Evolutionary conservation across 2,888 invertebrate species (phyloP), one percentile per base, ranked within the genome.

Genomic region (Diogma glabrata): DNA sequence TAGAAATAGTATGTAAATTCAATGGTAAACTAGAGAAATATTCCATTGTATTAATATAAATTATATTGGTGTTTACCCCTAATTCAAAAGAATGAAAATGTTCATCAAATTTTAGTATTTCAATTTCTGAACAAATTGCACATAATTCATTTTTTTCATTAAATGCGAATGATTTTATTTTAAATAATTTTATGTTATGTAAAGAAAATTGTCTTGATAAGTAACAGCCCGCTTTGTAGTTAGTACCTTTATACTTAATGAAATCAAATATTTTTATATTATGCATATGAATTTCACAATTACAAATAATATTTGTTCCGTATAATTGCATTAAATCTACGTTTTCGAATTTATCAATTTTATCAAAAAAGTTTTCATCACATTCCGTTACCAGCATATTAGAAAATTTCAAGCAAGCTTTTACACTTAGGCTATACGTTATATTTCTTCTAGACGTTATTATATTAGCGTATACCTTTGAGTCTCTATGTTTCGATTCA

Each of bases 111-210:
- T 36, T 36, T 36, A 36, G 2, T 4, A 14, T 36, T 36, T 36
- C 36, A 36, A 36, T 36, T 36, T 36, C 36, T 36, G 36, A 36
- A 36, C 36, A 36, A 14, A 36, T 36, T 36, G 14, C 9, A 8
- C 8, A 36, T 36, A 36, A 14, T 3, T 36, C 36, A 9, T 36
- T 12, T 5, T 36, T 36, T 14, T 36, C 36, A 36, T 36, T 36
- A 36, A 36, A 36, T 14, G 36, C 36, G 8, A 36, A 36, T 3
- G 14, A 36, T 14, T 16, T 14, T 9, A 36, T 36, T 36, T 36
- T 36, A 36, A 14, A 36, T 36, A 36, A 36, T 36, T 36, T 36
- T 36, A 36, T 36, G 36, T n/a, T 36, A 36, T 36, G 17, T 36
- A 36, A 9, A 14, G 36, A 36, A 36, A 36, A 36, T 14, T 36